phyloP scores from a whole-genome alignment of 2,888 invertebrate species.

The Temnothorax unifasciatus region DNA sequence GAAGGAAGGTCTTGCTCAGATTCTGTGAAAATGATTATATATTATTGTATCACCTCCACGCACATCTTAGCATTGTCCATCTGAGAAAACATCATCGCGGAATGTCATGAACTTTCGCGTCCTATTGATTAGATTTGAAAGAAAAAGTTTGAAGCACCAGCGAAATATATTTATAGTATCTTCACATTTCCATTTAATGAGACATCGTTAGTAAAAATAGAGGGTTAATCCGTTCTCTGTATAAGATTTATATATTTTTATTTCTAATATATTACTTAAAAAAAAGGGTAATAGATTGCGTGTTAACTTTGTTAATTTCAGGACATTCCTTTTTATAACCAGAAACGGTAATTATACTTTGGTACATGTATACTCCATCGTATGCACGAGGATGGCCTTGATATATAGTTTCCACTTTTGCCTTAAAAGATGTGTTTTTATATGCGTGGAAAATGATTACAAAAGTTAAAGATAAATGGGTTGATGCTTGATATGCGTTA shows the following conservation, averaged over 20 bases:
- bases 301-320: conserved; percentile 70
- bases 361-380: conserved; percentile 74
- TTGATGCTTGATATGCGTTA: conserved; percentile 67
- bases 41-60: not conserved
- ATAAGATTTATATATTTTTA: conserved; percentile 64
- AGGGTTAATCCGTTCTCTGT: conserved; percentile 63
- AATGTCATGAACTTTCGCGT: conserved; percentile 12
- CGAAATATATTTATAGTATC: conserved; percentile 63
- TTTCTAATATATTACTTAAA: conserved; percentile 72
- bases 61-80: not conserved
- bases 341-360: conserved; percentile 79
- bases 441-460: conserved; percentile 50
- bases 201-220: conserved; percentile 74
- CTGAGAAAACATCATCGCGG: not conserved
- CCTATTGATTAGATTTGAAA: conserved; percentile 41
- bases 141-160: conserved; percentile 58
- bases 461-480: conserved; percentile 58
- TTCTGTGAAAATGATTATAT: conserved; percentile 23
- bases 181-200: conserved; percentile 61
- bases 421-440: conserved; percentile 39
- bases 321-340: conserved; percentile 70
- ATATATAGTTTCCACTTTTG: conserved; percentile 69
- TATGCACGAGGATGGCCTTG: conserved; percentile 75
- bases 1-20: not conserved
- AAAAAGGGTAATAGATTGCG: conserved; percentile 67